Evolutionary conservation across 2,888 invertebrate species (phyloP), one percentile per base, ranked within the genome.

Genomic region (Ectropis crepuscularia): DNA sequence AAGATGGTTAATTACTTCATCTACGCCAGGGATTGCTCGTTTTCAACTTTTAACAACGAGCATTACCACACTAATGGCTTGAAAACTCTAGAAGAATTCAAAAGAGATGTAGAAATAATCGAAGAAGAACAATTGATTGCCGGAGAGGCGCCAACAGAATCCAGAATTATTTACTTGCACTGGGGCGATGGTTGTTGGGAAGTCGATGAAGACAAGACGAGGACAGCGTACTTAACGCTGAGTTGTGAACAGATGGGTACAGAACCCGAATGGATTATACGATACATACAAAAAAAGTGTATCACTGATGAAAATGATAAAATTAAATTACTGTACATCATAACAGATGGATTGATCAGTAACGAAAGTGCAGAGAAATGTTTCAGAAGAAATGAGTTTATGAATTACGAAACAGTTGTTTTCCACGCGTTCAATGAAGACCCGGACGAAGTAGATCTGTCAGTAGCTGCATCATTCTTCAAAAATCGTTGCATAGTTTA

Each of bases 401-500:
- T 79, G 67, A 12, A 74, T 53, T 81, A 81, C 28, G 75, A 79
- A 68, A 74, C 51, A 0, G 75, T 80, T 36, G 74, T 78, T n/a
- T 78, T 78, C 46, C 75, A 78, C 57, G 78, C 73, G n/a, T 70
- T 77, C n/a, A 69, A 75, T 64, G 6, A 60, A 61, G 0, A 66
- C 5, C 28, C 36, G 6, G 0, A 11, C 6, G 0, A 6, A 5
- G 71, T 78, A 10, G 71, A 79, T 54, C 67, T 78, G 28, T 80
- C 79, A 11, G 78, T 28, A 28, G 16, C 16, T 28, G 16, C 16
- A 4, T 28, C 16, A 28, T 28, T 28, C 16, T 28, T 28, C 5
- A 76, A 77, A 51, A 67, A 69, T 9, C 72, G 54, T 10, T 82
- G 80, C 62, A 63, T 51, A 5, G 64, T 78, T 61, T 77, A 79